These are phyloP conservation scores for Ameiurus melas DNA, from an alignment of 2,113 vertebrate species.

Conservation along the genomic window DNA sequence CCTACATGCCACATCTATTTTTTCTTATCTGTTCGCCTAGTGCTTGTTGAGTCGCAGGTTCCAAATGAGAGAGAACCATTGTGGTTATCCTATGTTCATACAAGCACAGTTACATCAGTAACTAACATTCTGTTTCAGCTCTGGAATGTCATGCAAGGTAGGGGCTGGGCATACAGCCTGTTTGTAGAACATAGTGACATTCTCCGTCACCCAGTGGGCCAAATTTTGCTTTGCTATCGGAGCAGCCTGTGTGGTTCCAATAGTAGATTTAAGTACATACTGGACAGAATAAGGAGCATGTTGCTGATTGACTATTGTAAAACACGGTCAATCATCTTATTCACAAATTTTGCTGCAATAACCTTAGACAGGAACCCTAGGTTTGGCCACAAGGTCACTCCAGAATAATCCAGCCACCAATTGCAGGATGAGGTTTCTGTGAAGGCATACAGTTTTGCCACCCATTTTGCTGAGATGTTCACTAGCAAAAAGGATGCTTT, in stretches of 20 bases:
- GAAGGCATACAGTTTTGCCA: background rate
- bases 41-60: background rate
- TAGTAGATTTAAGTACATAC: too few species aligned
- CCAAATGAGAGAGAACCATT: background rate
- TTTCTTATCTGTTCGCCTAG: background rate
- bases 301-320: too few species aligned
- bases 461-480: background rate
- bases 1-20: background rate
- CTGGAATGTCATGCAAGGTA: too few species aligned
- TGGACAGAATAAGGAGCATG: too few species aligned
- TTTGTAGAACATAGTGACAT: background rate
- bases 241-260: too few species aligned
- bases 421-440: background rate
- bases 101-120: background rate
- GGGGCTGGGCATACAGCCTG: background rate
- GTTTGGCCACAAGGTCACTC: background rate
- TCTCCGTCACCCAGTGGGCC: background rate
- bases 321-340: too few species aligned
- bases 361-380: too few species aligned
- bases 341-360: too few species aligned
- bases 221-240: background rate
- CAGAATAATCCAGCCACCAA: background rate
- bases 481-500: background rate
- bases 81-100: background rate
- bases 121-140: background rate